phyloP scores from a whole-genome alignment of 1,140 invertebrate species.

The Pseudomyrmex flavicornis region DNA sequence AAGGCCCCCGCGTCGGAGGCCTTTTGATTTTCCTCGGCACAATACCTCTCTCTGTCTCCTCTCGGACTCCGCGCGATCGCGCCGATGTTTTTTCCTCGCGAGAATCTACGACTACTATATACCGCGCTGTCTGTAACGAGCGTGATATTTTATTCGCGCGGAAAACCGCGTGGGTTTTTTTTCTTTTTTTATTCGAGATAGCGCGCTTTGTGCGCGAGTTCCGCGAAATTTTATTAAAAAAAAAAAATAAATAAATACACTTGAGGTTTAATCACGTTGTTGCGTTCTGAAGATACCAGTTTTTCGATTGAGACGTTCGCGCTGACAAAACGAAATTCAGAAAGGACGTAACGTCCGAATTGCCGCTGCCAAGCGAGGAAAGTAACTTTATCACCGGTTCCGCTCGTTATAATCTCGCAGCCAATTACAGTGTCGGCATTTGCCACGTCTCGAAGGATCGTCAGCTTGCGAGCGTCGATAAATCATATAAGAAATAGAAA shows the following conservation, averaged over 20 bases:
- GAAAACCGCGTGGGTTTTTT: neutral
- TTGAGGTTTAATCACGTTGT: too few species aligned
- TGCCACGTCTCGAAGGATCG: slow-evolving; percentile 44
- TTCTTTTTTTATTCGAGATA: neutral
- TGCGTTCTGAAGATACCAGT: neutral
- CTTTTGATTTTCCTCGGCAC: slow-evolving; percentile 53
- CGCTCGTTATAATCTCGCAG: slow-evolving; percentile 39
- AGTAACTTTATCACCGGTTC: slow-evolving; percentile 45
- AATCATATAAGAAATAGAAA: slow-evolving; percentile 55
- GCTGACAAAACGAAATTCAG: slow-evolving; percentile 32
- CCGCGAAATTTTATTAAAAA: neutral
- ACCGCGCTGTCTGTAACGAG: slow-evolving; percentile 3
- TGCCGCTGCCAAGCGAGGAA: slow-evolving; percentile 27
- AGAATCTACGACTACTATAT: neutral
- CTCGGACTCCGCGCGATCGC: slow-evolving; percentile 17
- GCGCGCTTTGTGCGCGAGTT: too few species aligned
- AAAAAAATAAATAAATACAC: too few species aligned
- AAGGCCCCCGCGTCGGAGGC: neutral
- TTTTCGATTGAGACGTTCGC: slow-evolving; percentile 33
- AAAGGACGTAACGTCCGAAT: slow-evolving; percentile 27
- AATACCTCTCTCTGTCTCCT: slow-evolving; percentile 40
- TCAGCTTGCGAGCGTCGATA: slow-evolving; percentile 47
- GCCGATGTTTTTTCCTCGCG: neutral
- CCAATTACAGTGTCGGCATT: slow-evolving; percentile 46
- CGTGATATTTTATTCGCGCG: slow-evolving; percentile 16